Evolutionary conservation across 2,113 vertebrate species (phyloP), one percentile per base, ranked within the genome.

Genomic region (Seriola quinqueradiata): DNA sequence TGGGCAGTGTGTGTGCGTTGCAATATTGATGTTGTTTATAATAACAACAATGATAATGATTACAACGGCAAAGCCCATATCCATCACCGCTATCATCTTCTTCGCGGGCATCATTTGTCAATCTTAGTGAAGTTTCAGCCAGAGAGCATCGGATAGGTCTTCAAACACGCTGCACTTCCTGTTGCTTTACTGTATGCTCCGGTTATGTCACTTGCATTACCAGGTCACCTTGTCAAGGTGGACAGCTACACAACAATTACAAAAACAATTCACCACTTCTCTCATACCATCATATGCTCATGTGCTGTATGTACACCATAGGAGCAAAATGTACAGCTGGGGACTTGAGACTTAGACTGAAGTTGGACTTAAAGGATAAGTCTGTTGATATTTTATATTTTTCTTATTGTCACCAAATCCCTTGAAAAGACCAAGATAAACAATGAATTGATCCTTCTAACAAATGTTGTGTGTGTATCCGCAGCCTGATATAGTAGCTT

Each of bases 1-100:
- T 54, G 75, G 67, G 52, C 86, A 84, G 57, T 72, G 23, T 32
- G 71, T 65, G 50, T 60, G 58, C 69, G 61, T 42, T 54, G 46
- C 36, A 65, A 77, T 83, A 86, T 91, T 90, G 82, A 89, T 92
- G 82, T 68, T 77, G 82, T 87, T 85, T 79, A 93, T 87, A 83
- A 89, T 88, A 80, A 77, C 64, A 90, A 83, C 75, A 86, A 85
- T 92, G 85, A 91, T 92, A 87, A 90, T 90, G 85, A 90, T 92
- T 84, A 89, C 65, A 87, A 55, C 77, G 8, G 81, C 66, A 75
- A 54, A 85, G 34, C 72, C 38, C 52, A 40, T 82, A 90, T 92
- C 79, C 84, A 92, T 91, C 79, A 88, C 79, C 2, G 0, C 78
- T 79, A 60, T 89, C 82, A 71, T 87, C 57, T 77, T 34, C 76